phyloP scores from a whole-genome alignment of 1,140 invertebrate genomes.

The Cotesia chilonis region DNA sequence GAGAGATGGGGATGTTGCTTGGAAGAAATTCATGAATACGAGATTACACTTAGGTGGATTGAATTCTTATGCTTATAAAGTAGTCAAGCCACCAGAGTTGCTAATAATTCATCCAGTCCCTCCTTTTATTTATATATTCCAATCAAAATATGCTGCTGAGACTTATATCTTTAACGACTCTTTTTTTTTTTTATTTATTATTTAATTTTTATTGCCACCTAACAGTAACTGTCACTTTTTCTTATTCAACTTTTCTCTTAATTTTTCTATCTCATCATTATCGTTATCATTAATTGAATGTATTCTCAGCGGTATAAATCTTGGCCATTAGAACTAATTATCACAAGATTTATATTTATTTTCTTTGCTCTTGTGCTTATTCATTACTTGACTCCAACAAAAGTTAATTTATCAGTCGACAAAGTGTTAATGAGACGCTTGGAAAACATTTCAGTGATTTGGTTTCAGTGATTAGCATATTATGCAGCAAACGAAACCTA shows the following conservation, averaged over 20 bases:
- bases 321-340: too few relatives aligned
- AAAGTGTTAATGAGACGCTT: constrained; percentile 24
- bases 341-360: not conserved
- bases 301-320: too few relatives aligned
- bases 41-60: constrained; percentile 45
- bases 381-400: not conserved
- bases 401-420: constrained; percentile 7
- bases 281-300: too few relatives aligned
- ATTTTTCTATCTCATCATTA: too few relatives aligned
- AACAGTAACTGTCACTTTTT: too few relatives aligned
- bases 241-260: too few relatives aligned
- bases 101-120: not conserved
- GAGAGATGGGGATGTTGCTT: constrained; percentile 33
- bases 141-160: too few relatives aligned
- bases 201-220: too few relatives aligned
- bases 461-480: not conserved
- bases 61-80: constrained; percentile 12
- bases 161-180: too few relatives aligned
- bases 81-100: constrained; percentile 18
- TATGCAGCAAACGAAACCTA: not conserved
- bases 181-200: too few relatives aligned
- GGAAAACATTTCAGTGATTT: constrained; percentile 25
- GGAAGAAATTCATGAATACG: constrained; percentile 57
- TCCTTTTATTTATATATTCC: too few relatives aligned
- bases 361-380: not conserved